A percentile compares a stretch with the other conserved stretches of the same genome.
Evolutionary conservation across 2,888 invertebrate genomes (phyloP).

Genomic region (Tyria jacobaeae): DNA sequence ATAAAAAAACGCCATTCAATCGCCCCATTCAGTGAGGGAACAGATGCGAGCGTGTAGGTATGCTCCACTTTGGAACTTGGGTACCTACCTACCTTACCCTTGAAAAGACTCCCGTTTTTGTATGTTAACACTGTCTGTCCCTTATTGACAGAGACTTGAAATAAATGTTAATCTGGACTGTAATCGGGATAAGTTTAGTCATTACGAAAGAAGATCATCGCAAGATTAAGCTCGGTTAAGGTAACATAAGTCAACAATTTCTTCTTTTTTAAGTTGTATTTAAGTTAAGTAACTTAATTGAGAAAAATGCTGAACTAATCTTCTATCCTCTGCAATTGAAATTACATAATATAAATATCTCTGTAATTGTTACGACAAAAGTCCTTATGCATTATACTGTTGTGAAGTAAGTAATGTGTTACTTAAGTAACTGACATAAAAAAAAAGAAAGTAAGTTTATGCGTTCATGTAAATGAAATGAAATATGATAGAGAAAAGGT

Average conservation of each 20-base stretch:
- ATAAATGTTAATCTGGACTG: neutral
- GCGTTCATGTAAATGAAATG: neutral
- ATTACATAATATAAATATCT: neutral
- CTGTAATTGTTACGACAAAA: neutral
- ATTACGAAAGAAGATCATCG: too few relatives aligned
- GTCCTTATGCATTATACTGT: neutral
- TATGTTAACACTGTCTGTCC: conserved; percentile 25
- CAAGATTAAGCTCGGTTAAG: too few relatives aligned
- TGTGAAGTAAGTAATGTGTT: neutral
- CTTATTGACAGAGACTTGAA: conserved; percentile 26
- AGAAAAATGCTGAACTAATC: too few relatives aligned
- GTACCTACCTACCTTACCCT: conserved; percentile 48
- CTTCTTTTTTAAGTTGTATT: neutral
- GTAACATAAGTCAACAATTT: neutral
- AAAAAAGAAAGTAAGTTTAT: neutral
- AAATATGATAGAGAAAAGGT: neutral
- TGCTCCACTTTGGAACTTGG: conserved; percentile 41
- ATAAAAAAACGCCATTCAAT: conserved; percentile 52
- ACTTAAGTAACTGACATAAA: neutral
- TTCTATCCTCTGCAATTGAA: too few relatives aligned
- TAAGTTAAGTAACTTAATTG: too few relatives aligned
- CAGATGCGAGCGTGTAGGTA: conserved; percentile 52
- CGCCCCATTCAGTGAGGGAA: conserved; percentile 55
- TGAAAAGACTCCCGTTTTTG: conserved; percentile 41
- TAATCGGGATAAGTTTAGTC: neutral